Evolutionary conservation across 2,797 vertebrate genomes (phyloP).

Genomic region (Macropus fuliginosus): DNA sequence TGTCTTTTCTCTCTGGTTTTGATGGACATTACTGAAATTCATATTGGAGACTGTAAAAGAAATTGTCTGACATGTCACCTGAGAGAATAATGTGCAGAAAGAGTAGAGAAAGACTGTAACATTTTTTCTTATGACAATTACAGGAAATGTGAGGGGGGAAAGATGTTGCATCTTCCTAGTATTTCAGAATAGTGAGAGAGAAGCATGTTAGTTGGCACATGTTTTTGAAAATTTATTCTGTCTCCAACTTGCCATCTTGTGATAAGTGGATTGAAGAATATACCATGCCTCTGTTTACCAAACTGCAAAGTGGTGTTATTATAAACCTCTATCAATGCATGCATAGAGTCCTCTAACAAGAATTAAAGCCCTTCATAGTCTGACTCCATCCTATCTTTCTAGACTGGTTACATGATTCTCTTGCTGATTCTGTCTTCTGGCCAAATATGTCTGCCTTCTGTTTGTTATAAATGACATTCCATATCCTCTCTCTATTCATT

Average conservation of each 20-base stretch:
- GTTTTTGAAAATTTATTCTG: constrained; percentile 22
- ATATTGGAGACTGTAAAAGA: constrained; percentile 33
- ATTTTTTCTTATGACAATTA: constrained; percentile 42
- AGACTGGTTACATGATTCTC: neutral
- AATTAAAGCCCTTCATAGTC: neutral
- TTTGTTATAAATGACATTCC: neutral
- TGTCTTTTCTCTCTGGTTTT: constrained; percentile 42
- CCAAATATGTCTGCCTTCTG: neutral
- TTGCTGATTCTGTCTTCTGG: neutral
- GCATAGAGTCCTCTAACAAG: constrained; percentile 13
- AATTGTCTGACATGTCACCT: constrained; percentile 50
- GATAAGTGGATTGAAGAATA: constrained; percentile 26
- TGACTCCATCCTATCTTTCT: neutral
- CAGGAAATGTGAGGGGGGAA: constrained; percentile 15
- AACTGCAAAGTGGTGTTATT: constrained; percentile 35
- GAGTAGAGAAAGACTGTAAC: constrained; percentile 46
- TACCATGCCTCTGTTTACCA: constrained; percentile 6
- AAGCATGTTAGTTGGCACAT: neutral
- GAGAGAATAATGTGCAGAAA: constrained; percentile 49
- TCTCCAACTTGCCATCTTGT: constrained; percentile 18
- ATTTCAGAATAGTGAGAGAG: constrained; percentile 14
- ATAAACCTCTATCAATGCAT: constrained; percentile 30
- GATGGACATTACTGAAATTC: neutral
- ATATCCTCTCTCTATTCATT: neutral
- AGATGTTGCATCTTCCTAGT: constrained; percentile 23